Evolutionary conservation across 37 sponge, comb jelly and placozoan species (phyloP).

Genomic region (Halichondria panicea): DNA sequence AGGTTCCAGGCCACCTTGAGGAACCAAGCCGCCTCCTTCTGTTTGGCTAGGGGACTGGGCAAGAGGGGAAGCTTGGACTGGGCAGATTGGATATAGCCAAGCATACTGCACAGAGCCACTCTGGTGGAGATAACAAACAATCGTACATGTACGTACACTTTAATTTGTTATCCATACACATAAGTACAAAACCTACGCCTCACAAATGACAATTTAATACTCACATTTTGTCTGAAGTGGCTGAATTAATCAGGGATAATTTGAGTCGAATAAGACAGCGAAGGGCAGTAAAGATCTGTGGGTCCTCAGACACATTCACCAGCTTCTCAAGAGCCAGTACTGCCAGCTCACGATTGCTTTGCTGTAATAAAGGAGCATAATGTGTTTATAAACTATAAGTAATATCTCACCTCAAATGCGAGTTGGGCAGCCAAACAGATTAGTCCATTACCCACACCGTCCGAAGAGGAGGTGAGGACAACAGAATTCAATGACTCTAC

Average conservation of each 20-base stretch:
- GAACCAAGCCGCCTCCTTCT: constrained; percentile 76
- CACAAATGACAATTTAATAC: neutral
- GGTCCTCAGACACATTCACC: constrained; percentile 16
- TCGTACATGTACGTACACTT: neutral
- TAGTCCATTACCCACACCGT: constrained; percentile 40
- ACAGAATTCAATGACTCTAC: constrained; percentile 28
- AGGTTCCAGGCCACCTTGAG: constrained; percentile 88
- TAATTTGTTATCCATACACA: neutral
- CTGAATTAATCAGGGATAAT: constrained; percentile 57
- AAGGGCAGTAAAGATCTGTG: constrained; percentile 72
- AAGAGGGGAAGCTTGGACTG: neutral
- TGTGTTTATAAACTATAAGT: neutral
- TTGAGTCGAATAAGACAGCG: constrained; percentile 82
- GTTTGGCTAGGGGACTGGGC: neutral
- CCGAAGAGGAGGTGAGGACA: constrained; percentile 3
- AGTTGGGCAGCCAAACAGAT: constrained; percentile 82
- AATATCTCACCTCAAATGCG: constrained; percentile 82
- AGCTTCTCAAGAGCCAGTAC: constrained; percentile 70
- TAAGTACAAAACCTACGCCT: too few relatives aligned
- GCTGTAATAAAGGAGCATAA: too few relatives aligned
- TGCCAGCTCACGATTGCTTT: constrained; percentile 63
- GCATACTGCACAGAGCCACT: constrained; percentile 4
- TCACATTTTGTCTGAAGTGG: constrained; percentile 13
- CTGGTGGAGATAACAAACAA: constrained; percentile 5
- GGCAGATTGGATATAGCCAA: constrained; percentile 14